Evolutionary conservation across 2,888 invertebrate species (phyloP), one percentile per base, ranked within the genome.

Genomic region (Priocnemis perturbator): DNA sequence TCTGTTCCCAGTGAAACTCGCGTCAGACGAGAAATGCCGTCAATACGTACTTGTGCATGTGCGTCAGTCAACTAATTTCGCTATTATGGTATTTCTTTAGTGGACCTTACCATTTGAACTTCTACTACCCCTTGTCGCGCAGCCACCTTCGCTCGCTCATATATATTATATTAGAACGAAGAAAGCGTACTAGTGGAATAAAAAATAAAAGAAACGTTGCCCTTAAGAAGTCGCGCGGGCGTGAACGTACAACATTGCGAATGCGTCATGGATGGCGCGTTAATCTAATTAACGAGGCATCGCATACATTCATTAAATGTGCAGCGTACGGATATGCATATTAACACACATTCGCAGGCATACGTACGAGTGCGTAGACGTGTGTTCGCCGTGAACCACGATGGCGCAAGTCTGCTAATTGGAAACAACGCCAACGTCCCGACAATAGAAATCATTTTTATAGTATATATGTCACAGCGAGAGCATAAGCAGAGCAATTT

Each of bases 271-370:
- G 69, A 58, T 11, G 52, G 59, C 56, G 59, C 57, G 44, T 45
- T 61, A 61, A 65, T 60, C 65, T 70, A 75, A 77, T 78, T 75
- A 70, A 72, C 63, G 47, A 71, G 63, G 53, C 52, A 20, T n/a
- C 17, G 52, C 60, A 21, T 57, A 44, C 59, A 60, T 78, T 37
- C 23, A 26, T 55, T 77, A 77, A 67, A 68, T 74, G 50, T 15
- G 1, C 55, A 3, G 55, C 23, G 55, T 21, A 55, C 55, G 23
- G 15, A 21, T 37, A 37, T 11, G 37, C 7, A 37, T 37, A 37
- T 37, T 11, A 11, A 1, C 53, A 65, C 67, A 58, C 60, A 60
- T 60, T 57, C 4, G 23, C 55, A 17, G 30, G 23, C 55, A 17
- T 1, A 55, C 17, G 20, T 1, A 9, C 37, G 57, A 37, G 57